These are phyloP conservation scores for Ashinkailepas kermadecensis DNA, from an alignment of 2,888 invertebrate species.

Conservation along the genomic window DNA sequence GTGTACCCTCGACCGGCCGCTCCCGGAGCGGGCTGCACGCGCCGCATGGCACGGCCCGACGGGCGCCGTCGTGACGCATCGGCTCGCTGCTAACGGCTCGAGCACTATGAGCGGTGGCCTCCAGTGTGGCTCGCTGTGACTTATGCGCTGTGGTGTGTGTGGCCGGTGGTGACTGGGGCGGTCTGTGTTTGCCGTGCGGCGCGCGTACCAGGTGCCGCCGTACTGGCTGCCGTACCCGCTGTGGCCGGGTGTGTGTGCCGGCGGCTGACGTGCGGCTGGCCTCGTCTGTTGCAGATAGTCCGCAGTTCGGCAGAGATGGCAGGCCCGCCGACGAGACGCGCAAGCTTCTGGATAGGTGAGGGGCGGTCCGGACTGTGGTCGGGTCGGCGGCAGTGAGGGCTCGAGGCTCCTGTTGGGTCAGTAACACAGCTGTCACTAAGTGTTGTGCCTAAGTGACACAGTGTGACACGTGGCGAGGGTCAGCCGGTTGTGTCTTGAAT, in stretches of 20 bases:
- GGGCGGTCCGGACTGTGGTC: too few species aligned
- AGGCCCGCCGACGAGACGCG: conserved; percentile 14
- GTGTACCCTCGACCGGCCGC: not conserved
- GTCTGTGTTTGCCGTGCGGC: not conserved
- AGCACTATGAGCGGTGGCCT: too few species aligned
- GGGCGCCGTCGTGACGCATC: not conserved
- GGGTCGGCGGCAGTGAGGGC: too few species aligned
- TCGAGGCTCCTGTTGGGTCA: too few species aligned
- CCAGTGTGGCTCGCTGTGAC: too few species aligned
- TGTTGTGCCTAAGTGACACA: too few species aligned
- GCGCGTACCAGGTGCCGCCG: not conserved
- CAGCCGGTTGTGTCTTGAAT: too few species aligned
- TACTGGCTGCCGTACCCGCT: not conserved
- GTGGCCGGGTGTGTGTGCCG: not conserved
- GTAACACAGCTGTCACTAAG: too few species aligned
- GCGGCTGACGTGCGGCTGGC: not conserved
- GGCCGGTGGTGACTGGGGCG: not conserved
- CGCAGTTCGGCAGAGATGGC: conserved; percentile 5
- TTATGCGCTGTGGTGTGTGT: not conserved
- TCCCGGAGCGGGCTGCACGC: too few species aligned
- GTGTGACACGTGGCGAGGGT: too few species aligned
- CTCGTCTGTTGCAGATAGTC: not conserved
- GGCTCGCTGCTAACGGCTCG: too few species aligned
- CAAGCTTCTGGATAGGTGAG: conserved; percentile 14
- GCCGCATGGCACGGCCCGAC: too few species aligned